Evolutionary conservation across 2,888 invertebrate species (phyloP).

Genomic region (Deroplatys truncata): DNA sequence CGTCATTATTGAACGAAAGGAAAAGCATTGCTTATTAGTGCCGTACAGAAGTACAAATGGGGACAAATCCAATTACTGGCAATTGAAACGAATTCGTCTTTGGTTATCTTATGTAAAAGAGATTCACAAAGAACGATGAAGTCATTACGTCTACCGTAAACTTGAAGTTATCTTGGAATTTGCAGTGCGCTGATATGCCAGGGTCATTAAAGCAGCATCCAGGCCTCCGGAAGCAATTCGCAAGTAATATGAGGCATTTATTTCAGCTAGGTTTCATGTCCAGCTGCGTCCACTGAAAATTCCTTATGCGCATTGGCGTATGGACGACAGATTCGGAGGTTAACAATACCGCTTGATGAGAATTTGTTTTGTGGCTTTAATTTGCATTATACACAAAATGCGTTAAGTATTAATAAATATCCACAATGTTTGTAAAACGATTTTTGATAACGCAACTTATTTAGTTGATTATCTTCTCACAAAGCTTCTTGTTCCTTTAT

Average conservation of each 20-base stretch:
- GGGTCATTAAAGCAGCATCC: background rate
- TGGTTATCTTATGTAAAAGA: background rate
- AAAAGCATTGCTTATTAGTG: too few species aligned
- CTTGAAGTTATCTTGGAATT: background rate
- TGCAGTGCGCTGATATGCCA: background rate
- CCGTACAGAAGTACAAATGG: background rate
- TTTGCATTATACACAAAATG: too few species aligned
- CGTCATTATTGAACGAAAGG: too few species aligned
- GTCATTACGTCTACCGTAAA: background rate
- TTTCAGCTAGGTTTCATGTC: background rate
- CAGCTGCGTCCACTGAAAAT: background rate
- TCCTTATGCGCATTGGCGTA: background rate
- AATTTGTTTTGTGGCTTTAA: too few species aligned
- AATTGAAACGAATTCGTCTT: background rate
- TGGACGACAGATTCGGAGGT: background rate
- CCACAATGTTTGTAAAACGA: too few species aligned
- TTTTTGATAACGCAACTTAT: too few species aligned
- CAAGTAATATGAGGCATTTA: background rate
- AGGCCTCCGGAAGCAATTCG: background rate
- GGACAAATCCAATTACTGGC: background rate
- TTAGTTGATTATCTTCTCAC: too few species aligned
- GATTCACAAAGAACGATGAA: background rate
- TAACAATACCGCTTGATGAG: background rate
- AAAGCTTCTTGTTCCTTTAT: too few species aligned
- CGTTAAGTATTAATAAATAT: too few species aligned